Evolutionary conservation across 2,888 invertebrate species (phyloP), one percentile per base, ranked within the genome.

Genomic region (Tricholauxania praeusta): DNA sequence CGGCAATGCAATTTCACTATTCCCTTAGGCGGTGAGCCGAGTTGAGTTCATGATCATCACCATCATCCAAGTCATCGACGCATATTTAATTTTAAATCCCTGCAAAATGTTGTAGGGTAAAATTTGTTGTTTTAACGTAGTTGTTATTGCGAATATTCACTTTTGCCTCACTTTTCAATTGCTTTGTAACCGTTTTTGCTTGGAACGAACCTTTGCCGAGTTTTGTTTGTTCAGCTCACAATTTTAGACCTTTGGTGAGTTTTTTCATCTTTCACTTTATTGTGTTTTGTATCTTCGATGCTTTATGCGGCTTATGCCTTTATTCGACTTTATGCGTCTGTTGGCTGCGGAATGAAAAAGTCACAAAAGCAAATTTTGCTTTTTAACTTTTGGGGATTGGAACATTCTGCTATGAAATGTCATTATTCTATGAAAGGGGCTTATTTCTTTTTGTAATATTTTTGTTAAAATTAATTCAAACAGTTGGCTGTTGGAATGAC

Each of bases 351-450:
- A 79, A 80, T 79, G 78, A 77, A 80, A 82, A 85, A 84, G 84
- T 85, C 84, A 84, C 79, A 77, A 84, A 83, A 84, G 82, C 81
- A 80, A 83, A 81, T 84, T 82, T 82, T 81, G 79, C 84, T 84
- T 84, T 84, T 84, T 84, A 84, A 84, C 84, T 84, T 84, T 80
- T 81, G 74, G 79, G 81, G 70, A 53, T 70, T 53, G 63, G 49
- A 51, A 60, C 10, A 14, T 48, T 57, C 10, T 22, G 14, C 67
- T 52, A 19, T 17, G 17, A 51, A 52, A 52, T 55, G 22, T 51
- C 49, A 19, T 10, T 70, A 53, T 39, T 12, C 22, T 17, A n/a
- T 3, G 28, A 52, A 62, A 63, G 39, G 70, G 70, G 51, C 52
- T 63, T 39, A 8, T 63, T 63, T 39, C n/a, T 22, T 53, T 53